Conservation (phyloP, 1,140 invertebrate species). For the Asbolus verrucosus region DNA sequence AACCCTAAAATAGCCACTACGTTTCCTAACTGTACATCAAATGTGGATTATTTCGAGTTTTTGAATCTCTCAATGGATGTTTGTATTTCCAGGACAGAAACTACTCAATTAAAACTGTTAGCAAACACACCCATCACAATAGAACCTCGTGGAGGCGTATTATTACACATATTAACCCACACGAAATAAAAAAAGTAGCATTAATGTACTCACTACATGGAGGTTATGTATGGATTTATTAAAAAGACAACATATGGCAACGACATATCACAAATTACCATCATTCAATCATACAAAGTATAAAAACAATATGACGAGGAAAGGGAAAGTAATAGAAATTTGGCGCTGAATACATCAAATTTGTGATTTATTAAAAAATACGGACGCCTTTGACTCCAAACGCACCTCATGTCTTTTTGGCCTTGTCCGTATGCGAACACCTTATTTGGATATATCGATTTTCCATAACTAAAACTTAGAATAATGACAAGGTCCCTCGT, state of each 20-base stretch:
- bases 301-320: background rate
- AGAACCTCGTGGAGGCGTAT: background rate
- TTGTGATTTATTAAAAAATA: too few relatives aligned
- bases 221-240: background rate
- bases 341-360: too few relatives aligned
- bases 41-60: too few relatives aligned
- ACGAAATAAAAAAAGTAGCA: background rate
- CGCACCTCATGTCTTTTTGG: too few relatives aligned
- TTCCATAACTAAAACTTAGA: background rate
- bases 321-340: too few relatives aligned
- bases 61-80: too few relatives aligned
- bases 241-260: background rate
- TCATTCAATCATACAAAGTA: background rate
- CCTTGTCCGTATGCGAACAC: background rate
- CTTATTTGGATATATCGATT: background rate
- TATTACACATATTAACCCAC: slow-evolving; percentile 10
- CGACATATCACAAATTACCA: background rate
- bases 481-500: background rate
- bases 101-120: slow-evolving; percentile 1
- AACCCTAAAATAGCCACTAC: too few relatives aligned
- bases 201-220: background rate
- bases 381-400: too few relatives aligned
- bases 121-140: slow-evolving; percentile 1
- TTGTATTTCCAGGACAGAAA: too few relatives aligned
- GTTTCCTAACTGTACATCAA: too few relatives aligned